Evolutionary conservation across 2,113 vertebrate species (phyloP).

Genomic region (Poeciliopsis turrubarensis): DNA sequence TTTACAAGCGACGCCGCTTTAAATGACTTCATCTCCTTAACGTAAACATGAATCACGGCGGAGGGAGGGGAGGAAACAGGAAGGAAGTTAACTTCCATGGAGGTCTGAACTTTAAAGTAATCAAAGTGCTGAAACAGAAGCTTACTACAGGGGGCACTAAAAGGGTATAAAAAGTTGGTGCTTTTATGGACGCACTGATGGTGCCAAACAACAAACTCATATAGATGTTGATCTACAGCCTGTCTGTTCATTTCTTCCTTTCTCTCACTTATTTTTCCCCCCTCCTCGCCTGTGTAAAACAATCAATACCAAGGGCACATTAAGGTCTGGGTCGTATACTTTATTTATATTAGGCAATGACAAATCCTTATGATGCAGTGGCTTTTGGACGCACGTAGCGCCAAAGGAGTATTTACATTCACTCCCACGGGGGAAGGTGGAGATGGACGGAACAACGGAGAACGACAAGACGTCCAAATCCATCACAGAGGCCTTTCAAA

Average conservation of each 20-base stretch:
- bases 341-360: conserved; percentile 80
- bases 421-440: conserved; percentile 52
- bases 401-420: conserved; percentile 67
- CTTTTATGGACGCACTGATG: conserved; percentile 67
- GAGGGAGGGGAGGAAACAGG: conserved; percentile 20
- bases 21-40: conserved; percentile 72
- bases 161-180: conserved; percentile 65
- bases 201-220: conserved; percentile 74
- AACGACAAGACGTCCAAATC: conserved; percentile 71
- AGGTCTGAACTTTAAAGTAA: conserved; percentile 56
- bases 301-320: conserved; percentile 79
- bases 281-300: conserved; percentile 64
- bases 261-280: conserved; percentile 15
- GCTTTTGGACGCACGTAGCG: conserved; percentile 63
- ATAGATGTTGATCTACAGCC: conserved; percentile 73
- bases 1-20: conserved; percentile 54
- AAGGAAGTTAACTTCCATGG: conserved; percentile 62
- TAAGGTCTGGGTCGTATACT: conserved; percentile 76
- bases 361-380: conserved; percentile 78
- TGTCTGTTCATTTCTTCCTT: conserved; percentile 46
- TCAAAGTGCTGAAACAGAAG: conserved; percentile 34
- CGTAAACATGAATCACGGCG: conserved; percentile 48
- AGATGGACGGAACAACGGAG: conserved; percentile 71
- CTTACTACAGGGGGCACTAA: conserved; percentile 58
- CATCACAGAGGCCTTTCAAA: conserved; percentile 77